Evolutionary conservation across 2,113 vertebrate species (phyloP).

Genomic region (Hippocampus guttulatus): DNA sequence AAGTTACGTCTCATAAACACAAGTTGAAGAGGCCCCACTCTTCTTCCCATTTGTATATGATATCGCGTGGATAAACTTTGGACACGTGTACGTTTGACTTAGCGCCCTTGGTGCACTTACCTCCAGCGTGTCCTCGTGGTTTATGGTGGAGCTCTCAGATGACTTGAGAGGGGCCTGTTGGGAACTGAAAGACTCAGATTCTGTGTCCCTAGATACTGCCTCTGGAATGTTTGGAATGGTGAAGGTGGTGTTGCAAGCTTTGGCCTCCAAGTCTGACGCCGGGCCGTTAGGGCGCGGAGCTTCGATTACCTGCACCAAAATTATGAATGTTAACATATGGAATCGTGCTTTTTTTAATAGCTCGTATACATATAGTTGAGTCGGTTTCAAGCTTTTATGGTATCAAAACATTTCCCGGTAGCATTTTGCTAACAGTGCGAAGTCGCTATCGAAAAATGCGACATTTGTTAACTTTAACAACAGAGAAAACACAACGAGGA

Average conservation of each 20-base stretch:
- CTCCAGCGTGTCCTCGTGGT: conserved; percentile 86
- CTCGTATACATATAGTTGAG: background rate
- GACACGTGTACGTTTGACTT: background rate
- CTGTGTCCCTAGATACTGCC: conserved; percentile 69
- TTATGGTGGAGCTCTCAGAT: conserved; percentile 73
- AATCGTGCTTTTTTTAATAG: background rate
- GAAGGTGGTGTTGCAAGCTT: conserved; percentile 57
- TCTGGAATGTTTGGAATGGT: conserved; percentile 63
- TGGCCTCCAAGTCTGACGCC: conserved; percentile 73
- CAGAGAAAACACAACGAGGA: background rate
- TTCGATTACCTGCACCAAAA: conserved; percentile 79
- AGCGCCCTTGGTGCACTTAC: conserved; percentile 51
- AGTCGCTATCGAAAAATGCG: too few species aligned
- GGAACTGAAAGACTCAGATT: conserved; percentile 61
- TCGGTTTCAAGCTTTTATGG: too few species aligned
- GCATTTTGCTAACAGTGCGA: too few species aligned
- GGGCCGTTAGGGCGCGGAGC: conserved; percentile 72
- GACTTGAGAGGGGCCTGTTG: conserved; percentile 74
- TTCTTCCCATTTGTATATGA: background rate
- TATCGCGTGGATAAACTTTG: background rate
- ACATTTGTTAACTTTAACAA: too few species aligned
- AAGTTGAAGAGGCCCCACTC: background rate
- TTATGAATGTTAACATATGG: background rate
- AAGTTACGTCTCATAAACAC: background rate
- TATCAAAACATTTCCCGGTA: too few species aligned